Evolutionary conservation across 2,113 vertebrate species (phyloP).

Genomic region (Nannospalax galili): DNA sequence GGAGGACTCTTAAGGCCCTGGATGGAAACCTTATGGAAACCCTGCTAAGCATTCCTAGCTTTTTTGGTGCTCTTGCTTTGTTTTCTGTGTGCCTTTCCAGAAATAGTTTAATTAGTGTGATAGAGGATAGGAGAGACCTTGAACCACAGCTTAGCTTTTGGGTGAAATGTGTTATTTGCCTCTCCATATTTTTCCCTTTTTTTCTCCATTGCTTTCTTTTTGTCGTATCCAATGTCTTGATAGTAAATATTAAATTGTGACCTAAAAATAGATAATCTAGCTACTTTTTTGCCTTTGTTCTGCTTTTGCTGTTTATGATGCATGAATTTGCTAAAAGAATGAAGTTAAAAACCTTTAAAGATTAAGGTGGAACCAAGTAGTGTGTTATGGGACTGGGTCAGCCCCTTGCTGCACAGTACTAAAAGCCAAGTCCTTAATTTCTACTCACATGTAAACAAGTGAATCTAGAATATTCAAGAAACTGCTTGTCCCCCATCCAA

Average conservation of each 20-base stretch:
- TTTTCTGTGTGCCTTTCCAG: slow-evolving; percentile 73
- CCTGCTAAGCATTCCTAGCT: slow-evolving; percentile 69
- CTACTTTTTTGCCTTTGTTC: background rate
- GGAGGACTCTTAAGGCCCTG: slow-evolving; percentile 79
- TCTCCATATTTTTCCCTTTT: slow-evolving; percentile 42
- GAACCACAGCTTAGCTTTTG: slow-evolving; percentile 68
- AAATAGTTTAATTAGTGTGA: slow-evolving; percentile 74
- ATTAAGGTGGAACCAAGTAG: background rate
- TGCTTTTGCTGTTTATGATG: slow-evolving; percentile 71
- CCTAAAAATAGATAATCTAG: slow-evolving; percentile 76
- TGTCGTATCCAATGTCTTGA: slow-evolving; percentile 63
- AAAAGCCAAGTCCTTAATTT: background rate
- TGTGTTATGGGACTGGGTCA: background rate
- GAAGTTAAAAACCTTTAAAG: slow-evolving; percentile 57
- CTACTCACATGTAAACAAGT: no score
- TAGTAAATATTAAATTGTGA: slow-evolving; percentile 70
- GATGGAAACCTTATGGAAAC: slow-evolving; percentile 72
- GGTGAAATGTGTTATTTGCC: slow-evolving; percentile 72
- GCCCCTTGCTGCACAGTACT: background rate
- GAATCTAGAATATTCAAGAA: background rate
- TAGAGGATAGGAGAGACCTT: background rate
- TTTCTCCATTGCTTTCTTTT: background rate
- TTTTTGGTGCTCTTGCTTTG: slow-evolving; percentile 73
- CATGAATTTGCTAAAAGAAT: slow-evolving; percentile 79
- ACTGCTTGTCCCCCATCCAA: no score